phyloP scores from a whole-genome alignment of 2,888 invertebrate genomes.

The Spisula subtruncata region DNA sequence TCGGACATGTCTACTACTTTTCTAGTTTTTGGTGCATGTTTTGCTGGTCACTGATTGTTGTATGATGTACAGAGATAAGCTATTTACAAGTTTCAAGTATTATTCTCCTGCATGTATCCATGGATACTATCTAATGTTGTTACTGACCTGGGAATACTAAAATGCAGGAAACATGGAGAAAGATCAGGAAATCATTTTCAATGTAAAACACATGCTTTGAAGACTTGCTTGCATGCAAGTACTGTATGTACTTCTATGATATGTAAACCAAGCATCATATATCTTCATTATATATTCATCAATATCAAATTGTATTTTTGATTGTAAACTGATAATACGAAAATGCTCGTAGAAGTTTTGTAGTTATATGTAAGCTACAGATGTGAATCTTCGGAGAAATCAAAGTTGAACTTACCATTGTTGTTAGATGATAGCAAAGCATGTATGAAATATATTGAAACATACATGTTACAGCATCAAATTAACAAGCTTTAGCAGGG shows the following conservation, averaged over 20 bases:
- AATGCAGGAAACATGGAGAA: neutral
- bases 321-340: too few relatives aligned
- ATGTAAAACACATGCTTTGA: constrained; percentile 20
- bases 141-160: constrained; percentile 13
- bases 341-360: neutral
- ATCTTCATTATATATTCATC: too few relatives aligned
- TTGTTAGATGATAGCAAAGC: too few relatives aligned
- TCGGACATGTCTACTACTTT: neutral
- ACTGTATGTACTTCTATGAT: neutral
- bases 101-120: constrained; percentile 25
- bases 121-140: neutral
- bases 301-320: too few relatives aligned
- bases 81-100: constrained; percentile 10
- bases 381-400: too few relatives aligned
- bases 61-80: constrained; percentile 19
- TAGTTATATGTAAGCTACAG: too few relatives aligned
- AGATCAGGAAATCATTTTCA: neutral
- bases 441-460: too few relatives aligned
- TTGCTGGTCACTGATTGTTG: constrained; percentile 4
- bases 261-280: neutral
- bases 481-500: too few relatives aligned
- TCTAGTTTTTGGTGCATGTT: constrained; percentile 14
- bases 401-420: too few relatives aligned
- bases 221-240: neutral
- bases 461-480: too few relatives aligned